Percentiles rank a stretch among this genome's conserved stretches.
Evolutionary conservation across 2,888 invertebrate genomes (phyloP).

Genomic region (Plutella xylostella): DNA sequence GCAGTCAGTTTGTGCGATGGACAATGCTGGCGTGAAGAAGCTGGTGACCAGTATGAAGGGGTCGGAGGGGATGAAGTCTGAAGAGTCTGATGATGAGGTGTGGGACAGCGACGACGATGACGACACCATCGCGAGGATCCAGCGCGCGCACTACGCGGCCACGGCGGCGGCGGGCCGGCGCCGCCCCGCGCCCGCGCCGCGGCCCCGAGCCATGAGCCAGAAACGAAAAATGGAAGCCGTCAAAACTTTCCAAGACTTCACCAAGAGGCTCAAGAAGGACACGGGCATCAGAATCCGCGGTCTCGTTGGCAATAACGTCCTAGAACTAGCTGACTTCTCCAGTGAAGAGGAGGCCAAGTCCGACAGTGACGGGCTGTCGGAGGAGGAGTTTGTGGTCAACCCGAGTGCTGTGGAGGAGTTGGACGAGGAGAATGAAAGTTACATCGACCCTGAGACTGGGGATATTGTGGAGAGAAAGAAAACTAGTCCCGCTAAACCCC

Average conservation of each 20-base stretch:
- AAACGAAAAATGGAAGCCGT: constrained; percentile 66
- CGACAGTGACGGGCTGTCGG: constrained; percentile 63
- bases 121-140: constrained; percentile 60
- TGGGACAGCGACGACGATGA: constrained; percentile 60
- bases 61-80: constrained; percentile 24
- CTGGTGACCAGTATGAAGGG: constrained; percentile 30
- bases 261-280: constrained; percentile 64
- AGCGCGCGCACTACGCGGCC: constrained; percentile 58
- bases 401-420: constrained; percentile 57
- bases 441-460: constrained; percentile 63
- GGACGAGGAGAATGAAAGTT: constrained; percentile 59
- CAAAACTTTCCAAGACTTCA: constrained; percentile 61
- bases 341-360: constrained; percentile 57
- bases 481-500: not conserved
- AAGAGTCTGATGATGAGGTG: constrained; percentile 35
- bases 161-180: constrained; percentile 55
- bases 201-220: constrained; percentile 54
- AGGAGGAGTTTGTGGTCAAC: constrained; percentile 61
- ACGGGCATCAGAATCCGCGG: constrained; percentile 62
- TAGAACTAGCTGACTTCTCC: constrained; percentile 61
- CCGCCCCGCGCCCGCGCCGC: constrained; percentile 43
- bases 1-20: not conserved
- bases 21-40: not conserved
- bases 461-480: constrained; percentile 48
- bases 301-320: constrained; percentile 57